Percentiles rank a stretch among this genome's conserved stretches.
These are phyloP conservation scores for Epinephelus awoara DNA, from an alignment of 2,797 vertebrate species.

Conservation along the genomic window DNA sequence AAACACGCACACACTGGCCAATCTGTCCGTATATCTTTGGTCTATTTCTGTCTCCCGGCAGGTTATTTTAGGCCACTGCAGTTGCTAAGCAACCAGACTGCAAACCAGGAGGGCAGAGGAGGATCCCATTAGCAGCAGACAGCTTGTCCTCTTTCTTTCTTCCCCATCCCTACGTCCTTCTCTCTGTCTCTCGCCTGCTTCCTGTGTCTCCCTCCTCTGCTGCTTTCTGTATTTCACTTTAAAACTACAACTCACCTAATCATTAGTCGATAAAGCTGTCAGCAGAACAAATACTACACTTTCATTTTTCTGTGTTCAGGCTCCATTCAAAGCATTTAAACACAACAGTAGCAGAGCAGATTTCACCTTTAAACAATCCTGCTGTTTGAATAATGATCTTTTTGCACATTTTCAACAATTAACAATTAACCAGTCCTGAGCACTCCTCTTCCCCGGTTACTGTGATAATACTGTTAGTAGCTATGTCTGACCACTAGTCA, in stretches of 20 bases:
- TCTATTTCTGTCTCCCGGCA: conserved; percentile 86
- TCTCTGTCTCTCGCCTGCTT: conserved; percentile 30
- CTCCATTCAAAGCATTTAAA: neutral
- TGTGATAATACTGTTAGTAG: neutral
- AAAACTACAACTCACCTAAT: conserved; percentile 3
- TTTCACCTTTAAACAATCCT: neutral
- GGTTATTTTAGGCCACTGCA: conserved; percentile 87
- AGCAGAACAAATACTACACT: neutral
- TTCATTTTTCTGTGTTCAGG: neutral
- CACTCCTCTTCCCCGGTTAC: neutral
- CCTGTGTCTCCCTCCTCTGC: conserved; percentile 6
- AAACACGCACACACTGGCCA: conserved; percentile 43
- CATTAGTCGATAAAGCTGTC: neutral
- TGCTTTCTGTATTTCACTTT: conserved; percentile 13
- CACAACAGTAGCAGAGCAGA: neutral
- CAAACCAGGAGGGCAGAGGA: conserved; percentile 79
- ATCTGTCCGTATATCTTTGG: conserved; percentile 76
- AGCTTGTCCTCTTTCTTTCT: conserved; percentile 76
- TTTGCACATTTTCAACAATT: neutral
- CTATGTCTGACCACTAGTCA: neutral
- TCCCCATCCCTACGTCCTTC: conserved; percentile 44
- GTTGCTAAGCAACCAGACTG: conserved; percentile 89
- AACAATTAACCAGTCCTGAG: neutral
- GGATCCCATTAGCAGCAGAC: conserved; percentile 84
- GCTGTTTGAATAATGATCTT: neutral